phyloP scores from a whole-genome alignment of 1,140 invertebrate species.

The Diorhabda carinulata region DNA sequence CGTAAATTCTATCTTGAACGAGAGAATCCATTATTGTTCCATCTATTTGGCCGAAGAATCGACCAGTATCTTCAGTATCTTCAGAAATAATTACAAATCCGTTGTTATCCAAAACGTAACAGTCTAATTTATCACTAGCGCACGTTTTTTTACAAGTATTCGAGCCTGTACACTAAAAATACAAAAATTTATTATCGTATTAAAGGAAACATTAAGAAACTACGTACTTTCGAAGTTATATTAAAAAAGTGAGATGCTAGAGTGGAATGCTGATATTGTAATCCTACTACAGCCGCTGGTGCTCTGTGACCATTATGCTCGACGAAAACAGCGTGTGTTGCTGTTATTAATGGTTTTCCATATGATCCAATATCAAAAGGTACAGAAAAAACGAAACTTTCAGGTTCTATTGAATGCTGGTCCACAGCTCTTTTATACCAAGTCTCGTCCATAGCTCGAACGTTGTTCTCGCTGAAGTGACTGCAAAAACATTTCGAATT shows the following conservation, averaged over 20 bases:
- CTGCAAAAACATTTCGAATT: slow-evolving; percentile 50
- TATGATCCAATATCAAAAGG: slow-evolving; percentile 73
- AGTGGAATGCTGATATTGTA: slow-evolving; percentile 78
- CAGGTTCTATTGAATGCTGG: slow-evolving; percentile 77
- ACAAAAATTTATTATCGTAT: neutral
- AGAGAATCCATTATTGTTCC: slow-evolving; percentile 93
- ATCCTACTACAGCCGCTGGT: slow-evolving; percentile 84
- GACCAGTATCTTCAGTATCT: slow-evolving; percentile 74
- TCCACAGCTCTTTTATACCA: slow-evolving; percentile 93
- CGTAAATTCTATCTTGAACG: slow-evolving; percentile 86
- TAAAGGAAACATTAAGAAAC: neutral
- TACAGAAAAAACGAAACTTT: slow-evolving; percentile 89
- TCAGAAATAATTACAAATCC: slow-evolving; percentile 91
- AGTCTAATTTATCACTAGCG: slow-evolving; percentile 80
- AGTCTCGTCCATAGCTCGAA: slow-evolving; percentile 79
- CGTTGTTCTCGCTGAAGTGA: slow-evolving; percentile 76
- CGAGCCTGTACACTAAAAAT: slow-evolving; percentile 65
- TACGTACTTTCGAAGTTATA: slow-evolving; percentile 74
- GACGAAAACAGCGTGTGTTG: slow-evolving; percentile 86
- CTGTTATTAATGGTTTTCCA: slow-evolving; percentile 72
- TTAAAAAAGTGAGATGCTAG: slow-evolving; percentile 79
- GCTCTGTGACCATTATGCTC: slow-evolving; percentile 78
- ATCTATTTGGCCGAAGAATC: slow-evolving; percentile 90
- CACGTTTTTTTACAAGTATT: slow-evolving; percentile 76
- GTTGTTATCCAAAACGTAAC: slow-evolving; percentile 89